These are phyloP conservation scores for Spicauda simplicius DNA, from an alignment of 2,888 invertebrate genomes.

Conservation along the genomic window DNA sequence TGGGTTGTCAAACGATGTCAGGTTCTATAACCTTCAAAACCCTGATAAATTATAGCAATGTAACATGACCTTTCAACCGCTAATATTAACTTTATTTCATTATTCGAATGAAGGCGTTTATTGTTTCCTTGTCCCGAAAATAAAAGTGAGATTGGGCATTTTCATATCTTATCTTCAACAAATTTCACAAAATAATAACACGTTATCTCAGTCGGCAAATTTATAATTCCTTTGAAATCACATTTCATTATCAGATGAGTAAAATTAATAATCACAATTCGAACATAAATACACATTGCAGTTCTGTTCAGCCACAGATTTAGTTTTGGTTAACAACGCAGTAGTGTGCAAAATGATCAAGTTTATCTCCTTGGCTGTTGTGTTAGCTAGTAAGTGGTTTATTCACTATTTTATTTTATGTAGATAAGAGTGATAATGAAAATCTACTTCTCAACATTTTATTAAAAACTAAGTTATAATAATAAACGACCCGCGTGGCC, in stretches of 20 bases:
- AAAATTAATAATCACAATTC: neutral
- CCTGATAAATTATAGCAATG: too few species aligned
- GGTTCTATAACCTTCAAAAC: too few species aligned
- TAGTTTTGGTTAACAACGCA: neutral
- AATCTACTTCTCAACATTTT: too few species aligned
- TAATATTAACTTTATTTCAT: too few species aligned
- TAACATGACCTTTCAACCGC: too few species aligned
- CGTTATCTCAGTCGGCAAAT: constrained; percentile 11
- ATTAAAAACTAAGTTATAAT: too few species aligned
- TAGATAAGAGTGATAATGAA: neutral
- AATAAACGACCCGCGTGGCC: too few species aligned
- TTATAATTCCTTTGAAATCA: neutral
- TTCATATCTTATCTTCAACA: constrained; percentile 15
- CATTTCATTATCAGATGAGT: constrained; percentile 4
- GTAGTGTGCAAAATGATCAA: constrained; percentile 42
- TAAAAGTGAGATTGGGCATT: neutral
- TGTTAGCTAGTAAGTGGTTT: constrained; percentile 47
- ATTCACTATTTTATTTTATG: neutral
- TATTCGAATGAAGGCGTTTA: too few species aligned
- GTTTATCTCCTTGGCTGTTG: constrained; percentile 42
- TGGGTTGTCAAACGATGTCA: too few species aligned
- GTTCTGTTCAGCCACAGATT: neutral
- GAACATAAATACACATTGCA: neutral
- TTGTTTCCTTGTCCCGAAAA: too few species aligned
- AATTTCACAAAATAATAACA: constrained; percentile 10